These are phyloP conservation scores for Accipiter cooperii DNA, from an alignment of 2,113 vertebrate genomes.

Conservation along the genomic window DNA sequence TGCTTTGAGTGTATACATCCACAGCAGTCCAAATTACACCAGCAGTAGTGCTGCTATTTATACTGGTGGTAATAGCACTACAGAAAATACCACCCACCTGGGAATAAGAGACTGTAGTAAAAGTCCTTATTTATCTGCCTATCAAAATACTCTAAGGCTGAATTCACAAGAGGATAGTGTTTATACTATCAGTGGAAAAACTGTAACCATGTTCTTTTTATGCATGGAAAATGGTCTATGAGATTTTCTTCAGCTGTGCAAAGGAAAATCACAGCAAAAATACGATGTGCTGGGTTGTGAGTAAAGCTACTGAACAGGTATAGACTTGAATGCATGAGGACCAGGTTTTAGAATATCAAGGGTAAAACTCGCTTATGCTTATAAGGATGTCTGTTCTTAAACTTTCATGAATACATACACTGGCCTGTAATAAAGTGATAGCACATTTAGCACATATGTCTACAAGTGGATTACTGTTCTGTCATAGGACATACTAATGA, in stretches of 20 bases:
- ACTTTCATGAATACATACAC: not conserved
- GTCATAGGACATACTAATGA: not conserved
- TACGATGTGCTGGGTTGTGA: not conserved
- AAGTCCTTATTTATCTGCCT: constrained; percentile 9
- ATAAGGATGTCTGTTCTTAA: not conserved
- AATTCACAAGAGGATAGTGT: not conserved
- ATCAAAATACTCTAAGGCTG: not conserved
- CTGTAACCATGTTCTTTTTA: not conserved
- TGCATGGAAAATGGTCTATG: not conserved
- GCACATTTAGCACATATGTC: not conserved
- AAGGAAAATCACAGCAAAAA: not conserved
- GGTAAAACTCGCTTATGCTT: not conserved
- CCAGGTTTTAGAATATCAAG: not conserved
- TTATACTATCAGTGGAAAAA: not conserved
- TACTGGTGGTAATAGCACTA: constrained; percentile 5
- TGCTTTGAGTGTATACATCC: not conserved
- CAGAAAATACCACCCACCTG: constrained; percentile 2
- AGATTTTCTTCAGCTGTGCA: not conserved
- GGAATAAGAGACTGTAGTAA: not conserved
- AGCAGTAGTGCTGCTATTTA: constrained; percentile 24
- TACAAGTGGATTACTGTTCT: not conserved
- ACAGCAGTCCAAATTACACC: constrained; percentile 1
- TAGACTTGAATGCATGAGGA: not conserved
- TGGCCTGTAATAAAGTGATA: not conserved
- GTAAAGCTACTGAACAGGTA: not conserved